Percentiles rank a stretch among this genome's conserved stretches.
Evolutionary conservation across 2,113 vertebrate genomes (phyloP).

Genomic region (Protomyctophum bolini): DNA sequence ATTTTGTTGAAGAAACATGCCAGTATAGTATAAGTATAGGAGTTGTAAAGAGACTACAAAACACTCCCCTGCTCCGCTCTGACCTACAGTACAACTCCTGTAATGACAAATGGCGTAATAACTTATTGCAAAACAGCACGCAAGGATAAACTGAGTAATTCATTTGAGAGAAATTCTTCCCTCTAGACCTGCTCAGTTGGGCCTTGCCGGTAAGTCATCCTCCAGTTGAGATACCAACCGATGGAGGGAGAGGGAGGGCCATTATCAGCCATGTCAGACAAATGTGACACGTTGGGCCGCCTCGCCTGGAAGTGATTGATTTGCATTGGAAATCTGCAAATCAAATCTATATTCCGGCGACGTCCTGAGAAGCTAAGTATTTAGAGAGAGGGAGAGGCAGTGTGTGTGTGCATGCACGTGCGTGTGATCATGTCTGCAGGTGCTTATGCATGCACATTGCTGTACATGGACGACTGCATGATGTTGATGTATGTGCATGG

Average conservation of each 20-base stretch:
- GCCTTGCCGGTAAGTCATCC: conserved; percentile 61
- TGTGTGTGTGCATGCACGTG: too few relatives aligned
- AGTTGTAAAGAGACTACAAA: conserved; percentile 4
- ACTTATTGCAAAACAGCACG: conserved; percentile 41
- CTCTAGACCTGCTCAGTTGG: conserved; percentile 31
- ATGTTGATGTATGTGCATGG: too few relatives aligned
- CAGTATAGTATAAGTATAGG: not conserved
- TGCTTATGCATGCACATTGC: too few relatives aligned
- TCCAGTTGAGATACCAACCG: conserved; percentile 50
- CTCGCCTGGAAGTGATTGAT: conserved; percentile 9
- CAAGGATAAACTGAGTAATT: conserved; percentile 26
- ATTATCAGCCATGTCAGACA: conserved; percentile 53
- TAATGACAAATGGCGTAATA: conserved; percentile 43
- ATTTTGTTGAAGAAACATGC: conserved; percentile 24
- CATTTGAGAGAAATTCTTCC: conserved; percentile 40
- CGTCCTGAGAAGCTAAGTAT: conserved; percentile 36
- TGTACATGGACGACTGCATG: too few relatives aligned
- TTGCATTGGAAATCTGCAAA: not conserved
- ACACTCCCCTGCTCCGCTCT: conserved; percentile 27
- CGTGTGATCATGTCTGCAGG: too few relatives aligned
- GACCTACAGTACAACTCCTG: conserved; percentile 27
- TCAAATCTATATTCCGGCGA: not conserved
- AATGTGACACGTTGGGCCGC: conserved; percentile 56
- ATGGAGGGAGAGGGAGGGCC: conserved; percentile 43
- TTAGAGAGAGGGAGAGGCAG: conserved; percentile 11